These are phyloP conservation scores for Hymenopus coronatus DNA, from an alignment of 2,888 invertebrate species.

Conservation along the genomic window DNA sequence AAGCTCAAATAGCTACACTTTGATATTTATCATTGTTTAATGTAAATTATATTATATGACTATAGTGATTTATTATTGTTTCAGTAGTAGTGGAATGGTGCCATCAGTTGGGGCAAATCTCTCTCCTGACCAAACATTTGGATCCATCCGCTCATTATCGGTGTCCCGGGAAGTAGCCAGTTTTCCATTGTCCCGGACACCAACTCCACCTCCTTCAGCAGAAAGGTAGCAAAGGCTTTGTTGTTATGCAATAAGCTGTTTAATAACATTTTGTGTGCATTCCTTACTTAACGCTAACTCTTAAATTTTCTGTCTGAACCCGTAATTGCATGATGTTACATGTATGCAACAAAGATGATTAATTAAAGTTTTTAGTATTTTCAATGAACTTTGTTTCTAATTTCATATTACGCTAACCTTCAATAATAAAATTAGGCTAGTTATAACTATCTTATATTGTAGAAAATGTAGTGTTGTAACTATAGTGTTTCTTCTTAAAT, in stretches of 20 bases:
- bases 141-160: constrained; percentile 69
- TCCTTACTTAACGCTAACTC: background rate
- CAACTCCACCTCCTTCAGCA: constrained; percentile 62
- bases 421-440: no score
- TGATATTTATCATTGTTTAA: no score
- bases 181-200: constrained; percentile 71
- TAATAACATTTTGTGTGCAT: background rate
- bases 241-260: background rate
- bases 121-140: constrained; percentile 71
- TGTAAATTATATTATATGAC: background rate
- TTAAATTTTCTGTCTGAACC: background rate
- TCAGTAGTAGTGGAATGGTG: constrained; percentile 61
- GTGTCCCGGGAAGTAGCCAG: constrained; percentile 72
- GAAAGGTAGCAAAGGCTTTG: constrained; percentile 41
- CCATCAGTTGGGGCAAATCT: constrained; percentile 64
- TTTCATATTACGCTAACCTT: no score
- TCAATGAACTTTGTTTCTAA: no score
- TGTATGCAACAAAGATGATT: no score
- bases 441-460: no score
- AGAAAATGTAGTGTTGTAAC: no score
- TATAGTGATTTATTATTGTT: background rate
- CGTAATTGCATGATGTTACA: no score
- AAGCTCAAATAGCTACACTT: no score
- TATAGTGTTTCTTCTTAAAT: no score
- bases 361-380: no score